Conservation (phyloP, 2,113 vertebrate genomes). For the Polypterus bichir region DNA sequence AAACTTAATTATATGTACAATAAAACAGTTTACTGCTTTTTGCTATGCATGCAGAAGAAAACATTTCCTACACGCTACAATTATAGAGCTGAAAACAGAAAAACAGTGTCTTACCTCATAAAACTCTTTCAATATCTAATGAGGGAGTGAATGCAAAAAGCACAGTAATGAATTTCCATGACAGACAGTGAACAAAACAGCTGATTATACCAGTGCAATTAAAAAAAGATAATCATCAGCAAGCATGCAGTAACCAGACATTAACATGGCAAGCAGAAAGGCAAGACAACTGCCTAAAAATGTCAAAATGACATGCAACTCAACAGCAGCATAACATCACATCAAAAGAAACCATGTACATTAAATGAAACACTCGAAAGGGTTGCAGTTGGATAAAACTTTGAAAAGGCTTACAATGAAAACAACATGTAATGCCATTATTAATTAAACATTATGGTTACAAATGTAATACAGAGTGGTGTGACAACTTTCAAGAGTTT, state of each 20-base stretch:
- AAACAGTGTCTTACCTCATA: conserved; percentile 87
- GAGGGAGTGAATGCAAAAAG: conserved; percentile 77
- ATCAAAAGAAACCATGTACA: background rate
- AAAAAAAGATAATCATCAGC: conserved; percentile 29
- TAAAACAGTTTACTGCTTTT: conserved; percentile 28
- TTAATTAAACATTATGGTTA: too few species aligned
- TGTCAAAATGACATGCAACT: conserved; percentile 25
- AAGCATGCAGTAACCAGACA: conserved; percentile 50
- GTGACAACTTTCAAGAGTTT: too few species aligned
- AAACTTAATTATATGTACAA: background rate
- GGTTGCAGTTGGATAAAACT: background rate
- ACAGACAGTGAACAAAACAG: conserved; percentile 63
- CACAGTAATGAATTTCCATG: conserved; percentile 74
- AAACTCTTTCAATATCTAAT: conserved; percentile 95
- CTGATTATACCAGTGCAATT: conserved; percentile 51
- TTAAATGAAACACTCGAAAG: background rate
- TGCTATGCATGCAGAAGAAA: conserved; percentile 22
- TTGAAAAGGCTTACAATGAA: too few species aligned
- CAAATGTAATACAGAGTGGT: too few species aligned
- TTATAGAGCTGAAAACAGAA: conserved; percentile 51
- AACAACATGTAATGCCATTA: too few species aligned
- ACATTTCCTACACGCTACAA: conserved; percentile 28
- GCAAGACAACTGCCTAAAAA: conserved; percentile 26
- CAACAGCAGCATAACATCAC: background rate
- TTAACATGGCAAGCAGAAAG: conserved; percentile 33